Evolutionary conservation across 2,888 invertebrate species (phyloP).

Genomic region (Lacanobia oleracea): DNA sequence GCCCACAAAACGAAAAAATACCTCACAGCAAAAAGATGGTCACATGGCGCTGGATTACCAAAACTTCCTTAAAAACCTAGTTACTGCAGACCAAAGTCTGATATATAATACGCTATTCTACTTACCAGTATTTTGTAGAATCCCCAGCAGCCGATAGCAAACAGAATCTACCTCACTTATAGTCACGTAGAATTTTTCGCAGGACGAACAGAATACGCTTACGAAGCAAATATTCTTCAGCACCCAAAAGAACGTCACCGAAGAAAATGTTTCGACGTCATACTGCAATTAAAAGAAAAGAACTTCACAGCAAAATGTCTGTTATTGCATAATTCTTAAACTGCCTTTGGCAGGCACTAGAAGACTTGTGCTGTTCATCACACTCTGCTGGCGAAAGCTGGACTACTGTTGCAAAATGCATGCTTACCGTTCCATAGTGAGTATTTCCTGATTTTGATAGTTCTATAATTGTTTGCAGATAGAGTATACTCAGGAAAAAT

Average conservation of each 20-base stretch:
- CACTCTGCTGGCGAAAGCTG: too few species aligned
- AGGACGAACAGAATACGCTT: neutral
- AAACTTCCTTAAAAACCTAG: neutral
- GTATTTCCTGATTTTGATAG: neutral
- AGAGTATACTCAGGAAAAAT: conserved; percentile 21
- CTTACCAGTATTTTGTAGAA: conserved; percentile 6
- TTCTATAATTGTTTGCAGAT: conserved; percentile 15
- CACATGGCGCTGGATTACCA: too few species aligned
- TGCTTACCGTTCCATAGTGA: conserved; percentile 18
- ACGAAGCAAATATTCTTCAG: conserved; percentile 1
- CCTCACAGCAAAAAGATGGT: too few species aligned
- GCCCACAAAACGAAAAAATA: too few species aligned
- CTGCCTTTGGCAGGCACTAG: neutral
- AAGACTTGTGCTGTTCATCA: too few species aligned
- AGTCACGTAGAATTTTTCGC: conserved; percentile 12
- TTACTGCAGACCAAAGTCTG: too few species aligned
- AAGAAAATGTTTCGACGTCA: neutral
- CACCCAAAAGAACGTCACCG: conserved; percentile 4
- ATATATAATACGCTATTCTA: neutral
- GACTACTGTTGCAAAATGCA: too few species aligned
- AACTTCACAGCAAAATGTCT: too few species aligned
- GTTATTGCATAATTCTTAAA: too few species aligned
- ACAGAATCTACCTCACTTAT: neutral
- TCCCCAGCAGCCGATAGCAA: conserved; percentile 7
- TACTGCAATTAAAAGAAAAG: neutral